Evolutionary conservation across 2,113 vertebrate species (phyloP), one percentile per base, ranked within the genome.

Genomic region (Gambusia holbrooki): DNA sequence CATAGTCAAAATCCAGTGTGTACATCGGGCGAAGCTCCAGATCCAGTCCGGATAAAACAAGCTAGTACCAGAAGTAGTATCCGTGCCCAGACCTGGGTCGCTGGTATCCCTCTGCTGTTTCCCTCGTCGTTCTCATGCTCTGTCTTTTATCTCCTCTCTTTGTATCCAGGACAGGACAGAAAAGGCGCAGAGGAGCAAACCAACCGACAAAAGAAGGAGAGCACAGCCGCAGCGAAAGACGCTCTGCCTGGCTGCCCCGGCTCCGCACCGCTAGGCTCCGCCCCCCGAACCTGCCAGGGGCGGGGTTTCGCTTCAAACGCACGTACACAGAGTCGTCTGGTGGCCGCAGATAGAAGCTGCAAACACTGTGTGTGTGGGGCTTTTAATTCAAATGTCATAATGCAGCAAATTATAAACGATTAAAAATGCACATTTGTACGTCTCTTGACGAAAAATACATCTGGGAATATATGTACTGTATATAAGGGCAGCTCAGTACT

Each of bases 21-120:
- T 51, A 90, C 93, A 91, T 94, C 85, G 81, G 51, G 87, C 81
- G 69, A 77, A 86, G 80, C 81, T 77, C 62, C 70, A 79, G 61
- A 48, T 87, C 73, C 77, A 69, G 83, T 81, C 77, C 62, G 79
- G 37, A 60, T 62, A 30, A 33, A 51, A 42, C 25, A 67, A 22
- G 35, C 64, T 22, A 66, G 33, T 27, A 58, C 22, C 8, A 25
- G 22, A 25, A 58, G 51, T n/a, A 71, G 65, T 75, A 81, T 91
- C 84, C 84, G 84, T 69, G 80, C 90, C 84, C 79, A 77, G 37
- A 58, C 45, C 69, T 15, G 48, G 80, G 64, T 76, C 77, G 80
- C 72, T 76, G 69, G 80, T 71, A 78, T 83, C 70, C 84, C 83
- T 75, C 83, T 66, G 66, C 72, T 78, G 8, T n/a, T 58, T 75